A percentile compares a stretch with the other conserved stretches of the same genome.
phyloP scores from a whole-genome alignment of 2,113 vertebrate genomes.

The Siniperca knerii region DNA sequence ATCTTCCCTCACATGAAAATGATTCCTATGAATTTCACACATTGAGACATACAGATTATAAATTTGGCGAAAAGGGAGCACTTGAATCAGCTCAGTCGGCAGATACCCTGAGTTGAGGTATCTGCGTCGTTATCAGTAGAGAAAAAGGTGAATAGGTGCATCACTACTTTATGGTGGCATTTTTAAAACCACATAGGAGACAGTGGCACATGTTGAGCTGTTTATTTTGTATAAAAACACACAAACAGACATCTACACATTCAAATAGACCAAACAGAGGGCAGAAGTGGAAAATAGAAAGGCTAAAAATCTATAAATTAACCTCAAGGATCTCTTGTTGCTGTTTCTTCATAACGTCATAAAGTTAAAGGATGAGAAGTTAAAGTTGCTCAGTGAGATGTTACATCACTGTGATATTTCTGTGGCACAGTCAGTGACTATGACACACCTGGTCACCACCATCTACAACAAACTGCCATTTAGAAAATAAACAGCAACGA shows the following conservation, averaged over 20 bases:
- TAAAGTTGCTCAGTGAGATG: constrained; percentile 31
- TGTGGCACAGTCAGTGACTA: not conserved
- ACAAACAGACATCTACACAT: not conserved
- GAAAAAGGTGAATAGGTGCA: not conserved
- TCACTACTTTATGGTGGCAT: not conserved
- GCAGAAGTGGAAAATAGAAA: not conserved
- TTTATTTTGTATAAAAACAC: not conserved
- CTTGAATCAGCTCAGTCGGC: not conserved
- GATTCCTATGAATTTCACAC: constrained; percentile 1
- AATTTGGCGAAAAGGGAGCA: not conserved
- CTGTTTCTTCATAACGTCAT: not conserved
- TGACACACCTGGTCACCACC: constrained; percentile 26
- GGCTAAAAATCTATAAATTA: not conserved
- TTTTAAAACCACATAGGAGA: not conserved
- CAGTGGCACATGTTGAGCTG: not conserved
- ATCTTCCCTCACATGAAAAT: not conserved
- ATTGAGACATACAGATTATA: not conserved
- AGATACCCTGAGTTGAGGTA: not conserved
- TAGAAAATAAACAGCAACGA: constrained; percentile 45
- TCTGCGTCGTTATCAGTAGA: not conserved
- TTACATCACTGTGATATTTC: constrained; percentile 32
- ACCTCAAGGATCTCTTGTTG: not conserved
- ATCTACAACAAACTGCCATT: constrained; percentile 24
- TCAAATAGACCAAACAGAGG: not conserved
- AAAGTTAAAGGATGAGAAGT: not conserved